Conservation (phyloP, 1,140 invertebrate genomes). For the Cheumatopsyche charites region DNA sequence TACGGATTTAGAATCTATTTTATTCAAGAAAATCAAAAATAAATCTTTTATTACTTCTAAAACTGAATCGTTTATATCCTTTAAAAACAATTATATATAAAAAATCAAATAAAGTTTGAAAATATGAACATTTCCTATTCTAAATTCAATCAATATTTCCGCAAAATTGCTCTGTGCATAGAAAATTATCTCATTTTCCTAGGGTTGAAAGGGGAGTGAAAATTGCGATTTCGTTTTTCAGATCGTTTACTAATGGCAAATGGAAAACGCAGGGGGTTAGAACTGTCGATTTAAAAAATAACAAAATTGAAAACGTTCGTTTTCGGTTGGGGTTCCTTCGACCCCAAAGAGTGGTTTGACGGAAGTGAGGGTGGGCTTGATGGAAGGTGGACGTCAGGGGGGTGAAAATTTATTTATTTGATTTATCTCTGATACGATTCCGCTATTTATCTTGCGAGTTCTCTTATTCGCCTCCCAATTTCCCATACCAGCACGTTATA, state of each 20-base stretch:
- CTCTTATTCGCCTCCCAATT: neutral
- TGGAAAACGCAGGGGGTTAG: neutral
- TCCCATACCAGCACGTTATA: neutral
- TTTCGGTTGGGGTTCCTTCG: no score
- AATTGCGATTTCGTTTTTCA: no score
- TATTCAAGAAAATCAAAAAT: no score
- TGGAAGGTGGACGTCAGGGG: constrained; percentile 9
- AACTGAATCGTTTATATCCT: no score
- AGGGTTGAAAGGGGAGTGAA: neutral
- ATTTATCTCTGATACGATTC: constrained; percentile 30
- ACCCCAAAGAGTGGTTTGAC: neutral
- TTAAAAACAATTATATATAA: no score
- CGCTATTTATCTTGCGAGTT: constrained; percentile 22
- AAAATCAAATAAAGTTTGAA: no score
- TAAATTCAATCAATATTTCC: no score
- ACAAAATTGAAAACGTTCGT: constrained; percentile 26
- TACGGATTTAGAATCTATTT: no score
- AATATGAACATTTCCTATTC: no score
- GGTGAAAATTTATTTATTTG: constrained; percentile 33
- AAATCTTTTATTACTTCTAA: no score
- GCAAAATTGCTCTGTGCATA: no score
- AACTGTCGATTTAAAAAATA: constrained; percentile 2
- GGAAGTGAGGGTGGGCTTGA: neutral
- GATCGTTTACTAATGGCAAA: constrained; percentile 31
- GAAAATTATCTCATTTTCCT: no score